Conservation (phyloP, 2,797 vertebrate genomes). For the Clamator glandarius region DNA sequence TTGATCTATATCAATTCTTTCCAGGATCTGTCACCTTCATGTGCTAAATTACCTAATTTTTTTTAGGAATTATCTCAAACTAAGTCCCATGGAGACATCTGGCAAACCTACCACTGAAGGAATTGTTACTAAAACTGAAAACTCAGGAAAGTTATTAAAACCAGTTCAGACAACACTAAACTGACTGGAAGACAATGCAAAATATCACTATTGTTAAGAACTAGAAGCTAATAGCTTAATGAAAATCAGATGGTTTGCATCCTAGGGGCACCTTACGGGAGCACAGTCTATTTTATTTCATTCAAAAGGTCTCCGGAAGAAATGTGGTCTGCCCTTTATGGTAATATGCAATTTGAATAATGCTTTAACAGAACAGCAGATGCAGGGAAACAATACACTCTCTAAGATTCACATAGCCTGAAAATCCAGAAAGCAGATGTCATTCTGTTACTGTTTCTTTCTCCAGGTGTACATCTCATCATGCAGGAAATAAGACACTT, state of each 20-base stretch:
- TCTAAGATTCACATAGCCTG: neutral
- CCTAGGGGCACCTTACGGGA: neutral
- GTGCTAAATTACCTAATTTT: conserved; percentile 44
- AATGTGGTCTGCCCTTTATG: neutral
- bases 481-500: neutral
- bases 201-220: conserved; percentile 28
- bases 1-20: neutral
- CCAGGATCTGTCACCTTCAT: neutral
- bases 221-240: conserved; percentile 30
- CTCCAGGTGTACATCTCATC: neutral
- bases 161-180: conserved; percentile 26
- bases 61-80: conserved; percentile 26
- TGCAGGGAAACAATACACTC: neutral
- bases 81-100: neutral
- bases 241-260: conserved; percentile 29
- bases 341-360: conserved; percentile 33
- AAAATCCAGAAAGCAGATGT: neutral
- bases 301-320: conserved; percentile 24
- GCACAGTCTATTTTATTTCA: conserved; percentile 19
- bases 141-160: conserved; percentile 49
- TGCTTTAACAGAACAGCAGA: conserved; percentile 30
- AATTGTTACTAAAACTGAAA: conserved; percentile 47
- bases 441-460: neutral
- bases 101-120: neutral
- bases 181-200: conserved; percentile 55